Evolutionary conservation across 2,797 vertebrate species (phyloP), one percentile per base, ranked within the genome.

Genomic region (Falco columbarius): DNA sequence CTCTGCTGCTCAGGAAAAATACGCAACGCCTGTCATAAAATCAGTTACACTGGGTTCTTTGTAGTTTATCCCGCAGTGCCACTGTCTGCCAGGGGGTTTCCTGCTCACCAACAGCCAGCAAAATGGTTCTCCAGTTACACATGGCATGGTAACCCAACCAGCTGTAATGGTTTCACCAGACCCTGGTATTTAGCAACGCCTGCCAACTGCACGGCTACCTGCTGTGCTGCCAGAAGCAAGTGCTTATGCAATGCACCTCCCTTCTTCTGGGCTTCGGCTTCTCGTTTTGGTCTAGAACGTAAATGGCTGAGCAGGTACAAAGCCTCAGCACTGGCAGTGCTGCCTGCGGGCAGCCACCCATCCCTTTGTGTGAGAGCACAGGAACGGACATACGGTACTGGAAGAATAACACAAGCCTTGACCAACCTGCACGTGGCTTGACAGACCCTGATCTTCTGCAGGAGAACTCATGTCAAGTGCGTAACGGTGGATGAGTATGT

Each of bases 51-150:
- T 52, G 20, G 21, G 42, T 84, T 94, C 59, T 90, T 72, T 89
- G 66, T 71, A 91, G 85, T 49, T 90, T 86, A 86, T 87, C 62
- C 91, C 76, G 62, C 58, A 51, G 81, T 89, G 84, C 86, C 61
- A 76, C 68, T 93, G 91, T 89, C 91, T 95, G 93, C 87, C 90
- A 90, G 47, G 84, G 72, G 80, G 70, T 93, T 96, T 96, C 96
- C 92, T 96, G 88, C 75, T 92, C 92, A 85, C 85, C 63, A n/a
- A 58, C 62, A 70, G 65, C 55, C 89, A 67, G 42, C 7, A 2
- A 72, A 92, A 89, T 24, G 19, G 12, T 38, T 97, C 82, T 91
- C 62, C 58, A 40, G 73, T 94, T 95, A 96, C 85, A 71, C 3
- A 55, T 1, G 1, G 24, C 0, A 0, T 22, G 38, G 82, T 91